Percentiles rank a stretch among this genome's conserved stretches.
Conservation (phyloP, 2,113 vertebrate species). For the Sialia sialis region DNA sequence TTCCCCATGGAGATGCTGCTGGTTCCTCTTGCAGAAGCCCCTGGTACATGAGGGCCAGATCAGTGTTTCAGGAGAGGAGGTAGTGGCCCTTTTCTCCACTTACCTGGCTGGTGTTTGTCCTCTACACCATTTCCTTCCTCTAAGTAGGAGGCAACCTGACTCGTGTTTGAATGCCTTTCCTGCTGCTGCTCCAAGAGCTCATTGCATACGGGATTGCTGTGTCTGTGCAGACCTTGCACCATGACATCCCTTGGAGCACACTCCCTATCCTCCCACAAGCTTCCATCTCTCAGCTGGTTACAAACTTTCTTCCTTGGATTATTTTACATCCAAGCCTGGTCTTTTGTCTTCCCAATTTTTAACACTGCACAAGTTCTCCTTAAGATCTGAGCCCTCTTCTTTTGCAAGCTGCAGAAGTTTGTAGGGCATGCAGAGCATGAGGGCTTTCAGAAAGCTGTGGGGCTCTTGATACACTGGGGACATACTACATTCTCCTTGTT, state of each 20-base stretch:
- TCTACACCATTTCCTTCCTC: background rate
- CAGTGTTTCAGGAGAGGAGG: background rate
- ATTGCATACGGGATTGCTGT: background rate
- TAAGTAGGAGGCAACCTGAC: background rate
- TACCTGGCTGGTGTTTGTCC: background rate
- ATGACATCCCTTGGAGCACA: background rate
- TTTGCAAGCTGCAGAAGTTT: background rate
- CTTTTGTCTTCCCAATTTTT: background rate
- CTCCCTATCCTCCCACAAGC: background rate
- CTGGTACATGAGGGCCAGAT: rapidly evolving
- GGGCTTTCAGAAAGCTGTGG: background rate
- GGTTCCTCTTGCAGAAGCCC: background rate
- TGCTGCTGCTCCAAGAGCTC: background rate
- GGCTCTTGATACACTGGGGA: background rate
- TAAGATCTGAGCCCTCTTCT: background rate
- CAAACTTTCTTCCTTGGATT: background rate
- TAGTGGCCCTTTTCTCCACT: background rate
- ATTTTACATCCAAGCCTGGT: background rate
- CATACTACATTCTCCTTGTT: background rate
- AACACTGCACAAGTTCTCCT: background rate
- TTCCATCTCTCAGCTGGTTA: background rate
- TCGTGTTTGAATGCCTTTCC: background rate
- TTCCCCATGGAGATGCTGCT: background rate
- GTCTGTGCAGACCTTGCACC: background rate
- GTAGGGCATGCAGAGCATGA: background rate